Evolutionary conservation across 2,797 vertebrate genomes (phyloP).

Genomic region (Zenarchopterus dispar): DNA sequence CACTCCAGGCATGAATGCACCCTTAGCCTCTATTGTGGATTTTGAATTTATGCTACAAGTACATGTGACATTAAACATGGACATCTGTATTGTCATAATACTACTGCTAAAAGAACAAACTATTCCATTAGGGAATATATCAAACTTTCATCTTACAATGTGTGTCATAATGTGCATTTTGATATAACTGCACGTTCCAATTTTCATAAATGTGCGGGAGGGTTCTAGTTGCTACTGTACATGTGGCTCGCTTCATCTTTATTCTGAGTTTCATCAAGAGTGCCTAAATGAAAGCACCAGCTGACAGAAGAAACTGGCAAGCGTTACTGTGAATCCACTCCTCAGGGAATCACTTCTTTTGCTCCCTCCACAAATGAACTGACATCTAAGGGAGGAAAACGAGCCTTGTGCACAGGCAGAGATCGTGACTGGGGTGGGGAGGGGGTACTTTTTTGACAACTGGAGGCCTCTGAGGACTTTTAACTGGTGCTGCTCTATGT

Average conservation of each 20-base stretch:
- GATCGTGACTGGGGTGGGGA: constrained; percentile 54
- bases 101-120: neutral
- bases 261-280: constrained; percentile 68
- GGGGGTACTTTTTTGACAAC: constrained; percentile 64
- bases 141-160: constrained; percentile 20
- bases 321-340: constrained; percentile 72
- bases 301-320: constrained; percentile 76
- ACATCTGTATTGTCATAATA: constrained; percentile 17
- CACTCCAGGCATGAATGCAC: too few relatives aligned
- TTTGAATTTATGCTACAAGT: constrained; percentile 17
- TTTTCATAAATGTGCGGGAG: constrained; percentile 31
- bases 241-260: constrained; percentile 46
- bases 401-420: constrained; percentile 64
- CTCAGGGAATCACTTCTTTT: constrained; percentile 71
- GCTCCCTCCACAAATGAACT: constrained; percentile 73
- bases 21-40: constrained; percentile 7
- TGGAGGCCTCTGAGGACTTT: constrained; percentile 66
- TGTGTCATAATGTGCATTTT: constrained; percentile 17
- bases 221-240: constrained; percentile 31
- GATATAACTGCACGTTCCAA: constrained; percentile 7
- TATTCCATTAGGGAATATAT: constrained; percentile 21
- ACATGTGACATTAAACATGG: constrained; percentile 23
- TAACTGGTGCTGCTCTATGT: constrained; percentile 58
- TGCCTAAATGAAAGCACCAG: constrained; percentile 72
- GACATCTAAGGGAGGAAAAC: constrained; percentile 76